Base-by-base conservation (phyloP, 2,113 vertebrate genomes). In the Prinia subflava region DNA sequence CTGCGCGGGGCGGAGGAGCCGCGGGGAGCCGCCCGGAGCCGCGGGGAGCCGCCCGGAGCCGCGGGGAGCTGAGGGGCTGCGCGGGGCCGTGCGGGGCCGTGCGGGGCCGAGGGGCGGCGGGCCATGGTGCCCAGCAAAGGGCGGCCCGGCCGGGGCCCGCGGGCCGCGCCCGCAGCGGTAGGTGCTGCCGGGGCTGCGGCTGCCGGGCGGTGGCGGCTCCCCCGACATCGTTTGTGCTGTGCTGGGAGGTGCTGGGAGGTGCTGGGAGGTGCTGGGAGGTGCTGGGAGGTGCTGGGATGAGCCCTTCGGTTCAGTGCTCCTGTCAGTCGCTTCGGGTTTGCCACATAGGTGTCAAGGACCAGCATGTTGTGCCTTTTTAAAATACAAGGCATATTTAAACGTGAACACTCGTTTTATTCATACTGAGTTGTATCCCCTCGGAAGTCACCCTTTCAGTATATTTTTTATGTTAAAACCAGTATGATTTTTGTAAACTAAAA, bases 71-170 rank as follows among this genome's bases (percentile, higher is more conserved):
- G 30, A 19, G 53, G 57, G 6, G n/a, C 22, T 6, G 22, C 6
- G 23, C 20, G 37, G 22, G 3, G 60, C 18, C 6, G 56, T 7
- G 59, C 16, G 37, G 59, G 1, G 59, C 2, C 2, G 55, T 3
- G 56, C 6, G 13, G 21, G 10, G 19, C 55, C 12, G 42, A 11
- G 67, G 33, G 53, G 11, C n/a, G 5, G 69, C n/a, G 50, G 69
- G 24, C 49, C 90, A 98, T 98, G 98, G 97, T 98, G 92, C 98
- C 98, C 52, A 97, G 97, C 93, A 98, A 95, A 56, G 96, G 96
- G 80, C 97, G 98, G 53, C 70, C 96, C 22, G 81, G 89, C 18
- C 93, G 94, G 81, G 96, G 82, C 86, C 84, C 95, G 67, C 95
- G 97, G 68, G 82, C 64, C 49, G 71, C 90, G 47, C 33, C 97